Percentiles rank a stretch among this genome's conserved stretches.
These are phyloP conservation scores for Phocides pigmalion DNA, from an alignment of 1,140 invertebrate species.

Conservation along the genomic window DNA sequence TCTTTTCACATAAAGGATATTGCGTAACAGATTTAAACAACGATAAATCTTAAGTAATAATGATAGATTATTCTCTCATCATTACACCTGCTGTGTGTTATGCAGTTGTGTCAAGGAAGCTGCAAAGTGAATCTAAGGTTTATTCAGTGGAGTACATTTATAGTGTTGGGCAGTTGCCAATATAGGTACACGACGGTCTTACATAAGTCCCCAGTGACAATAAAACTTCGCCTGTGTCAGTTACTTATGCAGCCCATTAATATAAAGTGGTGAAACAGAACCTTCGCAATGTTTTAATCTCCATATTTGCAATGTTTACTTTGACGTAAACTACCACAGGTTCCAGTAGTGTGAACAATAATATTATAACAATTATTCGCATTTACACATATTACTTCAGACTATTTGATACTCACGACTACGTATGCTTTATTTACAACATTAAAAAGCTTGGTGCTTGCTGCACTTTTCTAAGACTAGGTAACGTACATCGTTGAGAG, in stretches of 20 bases:
- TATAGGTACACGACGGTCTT: constrained; percentile 23
- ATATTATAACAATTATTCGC: neutral
- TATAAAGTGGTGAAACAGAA: constrained; percentile 7
- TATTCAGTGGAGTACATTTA: constrained; percentile 39
- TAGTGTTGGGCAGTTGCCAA: constrained; percentile 43
- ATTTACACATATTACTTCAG: no score
- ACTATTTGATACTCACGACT: no score
- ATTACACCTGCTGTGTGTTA: neutral
- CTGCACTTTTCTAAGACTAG: no score
- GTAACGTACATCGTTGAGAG: no score
- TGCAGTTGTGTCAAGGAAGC: neutral
- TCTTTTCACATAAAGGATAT: no score
- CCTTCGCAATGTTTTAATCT: neutral
- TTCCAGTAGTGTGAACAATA: neutral
- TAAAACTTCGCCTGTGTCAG: constrained; percentile 25
- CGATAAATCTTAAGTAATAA: no score
- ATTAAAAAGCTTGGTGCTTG: neutral
- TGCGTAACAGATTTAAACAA: no score
- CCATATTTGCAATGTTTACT: neutral
- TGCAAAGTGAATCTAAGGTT: constrained; percentile 37
- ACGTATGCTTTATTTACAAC: no score
- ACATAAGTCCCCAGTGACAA: constrained; percentile 31
- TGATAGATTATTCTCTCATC: no score
- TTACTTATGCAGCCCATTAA: constrained; percentile 12
- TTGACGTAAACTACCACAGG: neutral